Percentiles rank a stretch among this genome's conserved stretches.
phyloP scores from a whole-genome alignment of 1,140 invertebrate species.

The Drosophila kepulauana region DNA sequence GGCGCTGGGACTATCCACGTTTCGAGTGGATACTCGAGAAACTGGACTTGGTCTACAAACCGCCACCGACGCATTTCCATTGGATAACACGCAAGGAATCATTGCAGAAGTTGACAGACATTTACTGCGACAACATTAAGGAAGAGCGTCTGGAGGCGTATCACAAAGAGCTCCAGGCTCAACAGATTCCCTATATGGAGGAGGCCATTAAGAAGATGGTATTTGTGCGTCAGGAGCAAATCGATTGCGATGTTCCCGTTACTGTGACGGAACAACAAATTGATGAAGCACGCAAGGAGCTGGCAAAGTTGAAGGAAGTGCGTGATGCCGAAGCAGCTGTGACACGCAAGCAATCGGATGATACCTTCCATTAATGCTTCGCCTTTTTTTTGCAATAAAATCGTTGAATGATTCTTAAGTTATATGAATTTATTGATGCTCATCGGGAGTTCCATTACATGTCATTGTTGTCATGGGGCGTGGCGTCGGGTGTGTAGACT shows the following conservation, averaged over 20 bases:
- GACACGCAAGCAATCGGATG: slow-evolving; percentile 56
- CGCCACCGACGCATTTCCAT: slow-evolving; percentile 86
- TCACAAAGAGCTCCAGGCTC: slow-evolving; percentile 87
- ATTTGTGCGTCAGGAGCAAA: slow-evolving; percentile 90
- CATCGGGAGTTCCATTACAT: slow-evolving; percentile 51
- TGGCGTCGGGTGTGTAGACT: slow-evolving; percentile 39
- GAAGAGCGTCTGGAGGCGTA: slow-evolving; percentile 88
- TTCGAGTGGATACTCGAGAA: slow-evolving; percentile 95
- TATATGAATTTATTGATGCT: slow-evolving; percentile 64
- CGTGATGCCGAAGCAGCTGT: slow-evolving; percentile 51
- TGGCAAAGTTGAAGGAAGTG: slow-evolving; percentile 84
- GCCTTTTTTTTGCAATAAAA: slow-evolving; percentile 49
- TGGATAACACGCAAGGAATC: slow-evolving; percentile 89
- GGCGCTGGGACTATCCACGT: slow-evolving; percentile 91
- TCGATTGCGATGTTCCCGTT: slow-evolving; percentile 87
- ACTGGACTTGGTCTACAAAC: slow-evolving; percentile 91
- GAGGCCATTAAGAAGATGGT: slow-evolving; percentile 88
- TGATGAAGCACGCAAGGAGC: slow-evolving; percentile 86
- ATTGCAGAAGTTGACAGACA: slow-evolving; percentile 88
- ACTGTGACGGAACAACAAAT: slow-evolving; percentile 89
- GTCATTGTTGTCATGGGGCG: slow-evolving; percentile 45
- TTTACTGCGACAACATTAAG: slow-evolving; percentile 89
- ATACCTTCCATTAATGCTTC: slow-evolving; percentile 57
- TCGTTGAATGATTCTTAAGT: slow-evolving; percentile 59
- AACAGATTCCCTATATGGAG: slow-evolving; percentile 89